Evolutionary conservation across 2,113 vertebrate genomes (phyloP).

Genomic region (Muntiacus reevesi): DNA sequence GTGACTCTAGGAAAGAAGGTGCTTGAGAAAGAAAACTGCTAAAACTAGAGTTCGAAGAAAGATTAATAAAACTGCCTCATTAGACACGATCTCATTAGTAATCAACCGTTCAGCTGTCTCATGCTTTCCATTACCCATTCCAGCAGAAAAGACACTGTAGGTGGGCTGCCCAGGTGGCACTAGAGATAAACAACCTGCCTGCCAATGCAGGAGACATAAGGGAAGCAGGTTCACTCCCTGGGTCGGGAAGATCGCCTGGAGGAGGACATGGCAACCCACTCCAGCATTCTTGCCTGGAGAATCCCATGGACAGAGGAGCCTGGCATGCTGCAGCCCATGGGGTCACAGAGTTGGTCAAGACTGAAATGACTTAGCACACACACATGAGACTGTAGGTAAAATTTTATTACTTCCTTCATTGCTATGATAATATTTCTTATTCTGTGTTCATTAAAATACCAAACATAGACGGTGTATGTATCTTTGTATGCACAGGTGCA

Average conservation of each 20-base stretch:
- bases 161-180: neutral
- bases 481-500: neutral
- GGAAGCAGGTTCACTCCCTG: neutral
- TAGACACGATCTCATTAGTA: neutral
- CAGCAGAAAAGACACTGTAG: neutral
- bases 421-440: neutral
- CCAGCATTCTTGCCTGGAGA: neutral
- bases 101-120: neutral
- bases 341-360: neutral
- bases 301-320: neutral
- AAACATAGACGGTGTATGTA: neutral
- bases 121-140: neutral
- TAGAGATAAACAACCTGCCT: neutral
- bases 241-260: neutral
- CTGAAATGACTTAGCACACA: neutral
- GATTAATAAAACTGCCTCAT: neutral
- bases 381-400: neutral
- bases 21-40: neutral
- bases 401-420: neutral
- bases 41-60: neutral
- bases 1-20: neutral
- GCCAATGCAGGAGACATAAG: neutral
- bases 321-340: neutral
- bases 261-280: neutral
- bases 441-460: neutral